Evolutionary conservation across 2,113 vertebrate genomes (phyloP), one percentile per base, ranked within the genome.

Genomic region (Phaethon lepturus): DNA sequence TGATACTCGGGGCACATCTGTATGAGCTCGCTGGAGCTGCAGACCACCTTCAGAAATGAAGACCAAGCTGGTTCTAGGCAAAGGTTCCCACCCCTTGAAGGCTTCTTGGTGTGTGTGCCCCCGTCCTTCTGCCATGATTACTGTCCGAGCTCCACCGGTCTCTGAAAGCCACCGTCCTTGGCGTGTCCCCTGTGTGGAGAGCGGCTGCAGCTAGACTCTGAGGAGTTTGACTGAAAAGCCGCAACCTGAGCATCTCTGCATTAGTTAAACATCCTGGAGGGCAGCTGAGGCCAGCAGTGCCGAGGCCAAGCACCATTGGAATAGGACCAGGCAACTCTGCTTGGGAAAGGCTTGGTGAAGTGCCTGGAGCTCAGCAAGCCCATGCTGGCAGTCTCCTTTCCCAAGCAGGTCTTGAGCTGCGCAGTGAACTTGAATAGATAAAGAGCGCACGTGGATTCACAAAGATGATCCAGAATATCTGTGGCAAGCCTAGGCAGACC

Each of bases 371-470:
- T 22, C 47, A 9, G 52, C 28, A 6, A 31, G 31, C 49, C 38
- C 2, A 23, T 6, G 52, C 78, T n/a, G 2, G 23, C 25, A 1
- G 56, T 1, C 33, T 62, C 50, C 49, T n/a, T 31, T 16, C 44
- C 33, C 4, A 1, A 8, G 80, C 52, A 11, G 45, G 26, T 28
- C 52, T 12, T 4, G 40, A 53, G 82, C 18, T 7, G 26, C 2
- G 45, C 66, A 11, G 38, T 8, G 62, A 44, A 4, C 38, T 33
- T 6, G n/a, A 16, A 16, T 0, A 33, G 44, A 9, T 8, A 1
- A 1, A 40, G 49, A n/a, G 23, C n/a, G 4, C 2, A 2, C 4
- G 42, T 10, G 22, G n/a, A 5, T 8, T 45, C 4, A 1, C 0
- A 0, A 2, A 42, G 85, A 1, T 19, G 56, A 45, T 1, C 58